These are phyloP conservation scores for Drosophila arizonae DNA, from an alignment of 1,140 invertebrate genomes.

Conservation along the genomic window DNA sequence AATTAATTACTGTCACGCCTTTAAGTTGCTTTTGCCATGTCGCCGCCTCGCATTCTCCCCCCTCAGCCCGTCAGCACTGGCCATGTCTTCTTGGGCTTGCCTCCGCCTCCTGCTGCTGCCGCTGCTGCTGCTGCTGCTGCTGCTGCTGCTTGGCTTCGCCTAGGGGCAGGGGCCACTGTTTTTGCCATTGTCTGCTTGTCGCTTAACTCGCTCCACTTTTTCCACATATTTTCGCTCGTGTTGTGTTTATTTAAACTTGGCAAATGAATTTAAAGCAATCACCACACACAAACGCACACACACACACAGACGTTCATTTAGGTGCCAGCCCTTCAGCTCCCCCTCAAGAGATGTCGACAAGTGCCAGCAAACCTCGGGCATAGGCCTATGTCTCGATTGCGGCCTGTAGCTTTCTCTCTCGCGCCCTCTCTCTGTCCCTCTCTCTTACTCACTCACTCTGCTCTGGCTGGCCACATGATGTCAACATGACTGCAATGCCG, in stretches of 20 bases:
- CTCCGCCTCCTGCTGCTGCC: too few relatives aligned
- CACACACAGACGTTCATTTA: neutral
- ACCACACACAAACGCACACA: conserved; percentile 52
- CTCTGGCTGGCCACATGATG: conserved; percentile 59
- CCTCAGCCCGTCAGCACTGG: neutral
- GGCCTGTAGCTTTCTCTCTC: conserved; percentile 20
- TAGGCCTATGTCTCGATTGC: conserved; percentile 32
- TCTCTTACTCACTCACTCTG: conserved; percentile 11
- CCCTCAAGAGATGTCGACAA: conserved; percentile 55
- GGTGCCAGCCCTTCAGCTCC: neutral
- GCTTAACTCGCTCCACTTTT: conserved; percentile 76
- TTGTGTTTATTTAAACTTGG: conserved; percentile 81
- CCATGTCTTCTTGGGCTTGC: neutral
- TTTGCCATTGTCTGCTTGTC: conserved; percentile 59
- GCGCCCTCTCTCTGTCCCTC: conserved; percentile 11
- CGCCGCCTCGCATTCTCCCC: neutral
- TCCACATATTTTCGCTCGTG: conserved; percentile 70
- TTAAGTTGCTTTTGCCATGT: conserved; percentile 74
- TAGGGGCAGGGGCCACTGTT: neutral
- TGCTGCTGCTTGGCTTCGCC: conserved; percentile 1
- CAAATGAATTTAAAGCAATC: conserved; percentile 82
- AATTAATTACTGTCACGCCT: conserved; percentile 83
- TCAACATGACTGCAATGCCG: conserved; percentile 78
- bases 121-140: too few relatives aligned
- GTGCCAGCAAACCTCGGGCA: conserved; percentile 51